phyloP scores from a whole-genome alignment of 1,140 invertebrate species.

The Heliconius congener region DNA sequence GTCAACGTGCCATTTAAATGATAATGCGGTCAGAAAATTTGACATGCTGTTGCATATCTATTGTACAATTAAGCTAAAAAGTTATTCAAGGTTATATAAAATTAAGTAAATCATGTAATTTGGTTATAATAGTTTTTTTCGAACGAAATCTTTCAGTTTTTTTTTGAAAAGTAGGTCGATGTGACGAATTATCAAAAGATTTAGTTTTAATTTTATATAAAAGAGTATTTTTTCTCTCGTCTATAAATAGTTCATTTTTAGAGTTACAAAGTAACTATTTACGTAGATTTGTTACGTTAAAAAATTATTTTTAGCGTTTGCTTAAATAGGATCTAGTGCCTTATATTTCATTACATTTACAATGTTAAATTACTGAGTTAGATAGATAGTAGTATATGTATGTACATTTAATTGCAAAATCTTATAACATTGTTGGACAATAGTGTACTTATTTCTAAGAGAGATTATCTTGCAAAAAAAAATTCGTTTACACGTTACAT shows the following conservation, averaged over 20 bases:
- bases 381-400: too few relatives aligned
- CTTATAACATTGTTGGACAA: too few relatives aligned
- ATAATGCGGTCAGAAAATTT: background rate
- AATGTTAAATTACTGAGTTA: too few relatives aligned
- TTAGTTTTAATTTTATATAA: background rate
- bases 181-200: background rate
- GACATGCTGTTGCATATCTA: background rate
- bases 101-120: background rate
- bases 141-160: background rate
- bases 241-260: background rate
- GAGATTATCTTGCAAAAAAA: too few relatives aligned
- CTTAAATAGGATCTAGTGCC: too few relatives aligned
- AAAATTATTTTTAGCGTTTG: too few relatives aligned
- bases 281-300: too few relatives aligned
- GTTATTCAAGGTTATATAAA: conserved; percentile 6
- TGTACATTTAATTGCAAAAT: too few relatives aligned
- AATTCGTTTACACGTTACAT: too few relatives aligned
- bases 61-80: background rate
- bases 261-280: background rate
- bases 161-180: background rate
- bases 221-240: background rate
- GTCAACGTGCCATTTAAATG: background rate
- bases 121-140: background rate
- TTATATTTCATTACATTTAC: too few relatives aligned
- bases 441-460: too few relatives aligned